Evolutionary conservation across 2,797 vertebrate species (phyloP).

Genomic region (Xenops minutus): DNA sequence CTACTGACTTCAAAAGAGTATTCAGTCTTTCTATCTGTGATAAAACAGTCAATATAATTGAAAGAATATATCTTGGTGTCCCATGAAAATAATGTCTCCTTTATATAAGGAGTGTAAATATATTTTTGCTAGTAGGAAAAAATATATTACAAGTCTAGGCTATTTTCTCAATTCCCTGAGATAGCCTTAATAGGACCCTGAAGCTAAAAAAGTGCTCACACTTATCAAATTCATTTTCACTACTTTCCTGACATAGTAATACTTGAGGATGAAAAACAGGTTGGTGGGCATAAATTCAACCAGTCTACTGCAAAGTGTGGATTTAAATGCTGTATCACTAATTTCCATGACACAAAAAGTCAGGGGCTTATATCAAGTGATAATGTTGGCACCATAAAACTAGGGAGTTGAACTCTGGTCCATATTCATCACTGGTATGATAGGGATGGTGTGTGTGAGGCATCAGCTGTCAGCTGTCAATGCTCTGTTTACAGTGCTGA

Average conservation of each 20-base stretch:
- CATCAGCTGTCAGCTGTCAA: not conserved
- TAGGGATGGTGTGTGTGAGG: not conserved
- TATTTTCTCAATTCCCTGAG: not conserved
- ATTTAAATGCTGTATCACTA: not conserved
- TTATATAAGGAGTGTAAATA: not conserved
- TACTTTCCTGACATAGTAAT: not conserved
- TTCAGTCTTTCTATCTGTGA: not conserved
- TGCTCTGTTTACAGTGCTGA: not conserved
- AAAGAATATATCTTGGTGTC: not conserved
- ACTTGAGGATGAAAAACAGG: not conserved
- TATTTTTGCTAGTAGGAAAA: not conserved
- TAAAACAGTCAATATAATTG: not conserved
- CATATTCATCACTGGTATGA: fast-evolving
- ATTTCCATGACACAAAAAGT: not conserved
- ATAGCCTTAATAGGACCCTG: not conserved
- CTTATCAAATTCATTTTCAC: not conserved
- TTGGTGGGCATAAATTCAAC: not conserved
- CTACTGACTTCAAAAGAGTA: not conserved
- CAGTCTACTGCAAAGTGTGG: not conserved
- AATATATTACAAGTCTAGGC: not conserved
- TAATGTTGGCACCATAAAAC: fast-evolving
- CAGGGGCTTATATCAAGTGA: not conserved
- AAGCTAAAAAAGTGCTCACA: not conserved
- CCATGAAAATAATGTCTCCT: not conserved
- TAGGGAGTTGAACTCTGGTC: fast-evolving